These are phyloP conservation scores for Onchidella celtica DNA, from an alignment of 2,888 invertebrate species.

Conservation along the genomic window DNA sequence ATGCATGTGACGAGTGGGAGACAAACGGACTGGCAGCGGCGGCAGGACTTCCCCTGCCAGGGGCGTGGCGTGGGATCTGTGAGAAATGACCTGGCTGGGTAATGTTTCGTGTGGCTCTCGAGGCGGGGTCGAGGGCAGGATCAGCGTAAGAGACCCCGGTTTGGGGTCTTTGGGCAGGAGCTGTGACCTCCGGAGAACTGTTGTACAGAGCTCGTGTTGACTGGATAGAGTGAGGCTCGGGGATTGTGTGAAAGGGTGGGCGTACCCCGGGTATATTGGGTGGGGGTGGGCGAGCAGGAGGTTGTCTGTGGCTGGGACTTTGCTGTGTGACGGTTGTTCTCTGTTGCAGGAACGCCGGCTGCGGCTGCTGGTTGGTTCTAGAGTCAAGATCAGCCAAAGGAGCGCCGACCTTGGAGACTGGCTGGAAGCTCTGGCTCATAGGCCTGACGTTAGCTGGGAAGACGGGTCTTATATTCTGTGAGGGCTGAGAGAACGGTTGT, in stretches of 20 bases:
- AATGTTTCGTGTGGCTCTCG: neutral
- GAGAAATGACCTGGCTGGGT: constrained; percentile 11
- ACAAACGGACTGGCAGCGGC: constrained; percentile 1
- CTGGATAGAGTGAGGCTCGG: constrained; percentile 35
- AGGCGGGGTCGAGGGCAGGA: constrained; percentile 34
- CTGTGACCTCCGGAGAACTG: constrained; percentile 54
- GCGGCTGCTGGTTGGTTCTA: neutral
- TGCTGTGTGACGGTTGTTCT: neutral
- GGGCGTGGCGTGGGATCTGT: constrained; percentile 19
- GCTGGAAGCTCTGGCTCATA: neutral
- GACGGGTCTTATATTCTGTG: neutral
- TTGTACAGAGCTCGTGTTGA: constrained; percentile 44
- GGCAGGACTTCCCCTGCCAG: neutral
- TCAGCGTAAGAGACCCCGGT: constrained; percentile 53
- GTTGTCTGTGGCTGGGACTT: neutral
- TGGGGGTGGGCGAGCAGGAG: constrained; percentile 17
- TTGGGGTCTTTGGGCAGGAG: constrained; percentile 42
- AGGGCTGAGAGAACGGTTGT: neutral
- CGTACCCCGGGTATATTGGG: constrained; percentile 6
- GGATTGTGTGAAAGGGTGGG: constrained; percentile 51
- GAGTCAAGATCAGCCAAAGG: neutral
- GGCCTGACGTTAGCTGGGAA: neutral
- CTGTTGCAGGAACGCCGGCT: neutral
- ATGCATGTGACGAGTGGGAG: neutral
- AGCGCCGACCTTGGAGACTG: neutral